phyloP scores from a whole-genome alignment of 2,888 invertebrate species.

The Reticulitermes lucifugus region DNA sequence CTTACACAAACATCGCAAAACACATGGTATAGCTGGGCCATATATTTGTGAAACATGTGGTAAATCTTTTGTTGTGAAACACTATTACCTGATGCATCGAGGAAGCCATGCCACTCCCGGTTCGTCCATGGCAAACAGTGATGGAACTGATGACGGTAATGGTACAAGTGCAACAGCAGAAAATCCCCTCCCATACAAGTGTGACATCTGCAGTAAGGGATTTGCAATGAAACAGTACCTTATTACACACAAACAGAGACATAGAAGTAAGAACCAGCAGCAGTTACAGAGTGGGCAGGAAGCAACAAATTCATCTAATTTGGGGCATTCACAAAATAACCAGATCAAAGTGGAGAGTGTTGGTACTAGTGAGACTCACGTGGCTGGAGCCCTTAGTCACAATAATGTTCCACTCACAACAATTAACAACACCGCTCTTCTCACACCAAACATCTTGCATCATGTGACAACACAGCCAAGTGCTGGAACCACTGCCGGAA shows the following conservation, averaged over 20 bases:
- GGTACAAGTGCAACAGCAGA: slow-evolving; percentile 28
- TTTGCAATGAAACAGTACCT: slow-evolving; percentile 74
- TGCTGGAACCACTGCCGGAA: slow-evolving; percentile 21
- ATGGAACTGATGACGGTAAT: slow-evolving; percentile 24
- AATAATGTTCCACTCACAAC: slow-evolving; percentile 49
- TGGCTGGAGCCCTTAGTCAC: slow-evolving; percentile 42
- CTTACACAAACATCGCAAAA: slow-evolving; percentile 71
- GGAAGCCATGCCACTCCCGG: slow-evolving; percentile 49
- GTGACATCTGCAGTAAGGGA: slow-evolving; percentile 69
- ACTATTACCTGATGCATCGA: slow-evolving; percentile 74
- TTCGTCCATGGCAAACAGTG: slow-evolving; percentile 18
- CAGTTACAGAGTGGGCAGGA: slow-evolving; percentile 26
- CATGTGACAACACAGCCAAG: slow-evolving; percentile 44
- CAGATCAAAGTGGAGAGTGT: slow-evolving; percentile 13
- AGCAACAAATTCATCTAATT: slow-evolving; percentile 33
- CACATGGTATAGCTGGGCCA: slow-evolving; percentile 69
- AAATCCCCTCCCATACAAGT: slow-evolving; percentile 65
- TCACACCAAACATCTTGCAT: slow-evolving; percentile 52
- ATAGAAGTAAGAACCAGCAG: slow-evolving; percentile 56
- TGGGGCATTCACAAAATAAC: slow-evolving; percentile 14
- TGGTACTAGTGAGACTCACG: slow-evolving; percentile 31
- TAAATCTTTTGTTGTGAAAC: slow-evolving; percentile 75
- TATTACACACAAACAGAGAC: slow-evolving; percentile 70
- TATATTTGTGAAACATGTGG: slow-evolving; percentile 75
- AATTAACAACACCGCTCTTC: slow-evolving; percentile 52